Conservation (phyloP, 2,888 invertebrate genomes). For the Caenorhabditis sp. region DNA sequence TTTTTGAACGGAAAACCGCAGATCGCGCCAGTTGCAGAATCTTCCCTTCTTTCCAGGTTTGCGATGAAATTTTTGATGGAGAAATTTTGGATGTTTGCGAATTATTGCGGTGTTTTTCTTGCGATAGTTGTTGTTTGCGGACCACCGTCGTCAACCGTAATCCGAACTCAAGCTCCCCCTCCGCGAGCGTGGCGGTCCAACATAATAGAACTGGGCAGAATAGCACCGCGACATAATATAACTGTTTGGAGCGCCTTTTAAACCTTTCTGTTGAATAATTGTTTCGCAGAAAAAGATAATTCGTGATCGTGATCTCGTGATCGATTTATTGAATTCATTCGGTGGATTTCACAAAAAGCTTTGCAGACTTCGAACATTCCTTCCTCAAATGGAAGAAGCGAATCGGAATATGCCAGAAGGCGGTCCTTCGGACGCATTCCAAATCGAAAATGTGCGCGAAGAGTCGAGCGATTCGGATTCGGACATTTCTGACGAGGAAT, state of each 20-base stretch:
- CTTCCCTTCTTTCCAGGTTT: slow-evolving; percentile 35
- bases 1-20: slow-evolving; percentile 41
- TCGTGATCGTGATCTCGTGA: too few relatives aligned
- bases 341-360: neutral
- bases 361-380: slow-evolving; percentile 55
- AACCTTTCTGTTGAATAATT: neutral
- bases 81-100: neutral
- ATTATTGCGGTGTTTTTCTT: too few relatives aligned
- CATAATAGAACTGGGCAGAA: too few relatives aligned
- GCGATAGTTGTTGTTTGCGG: too few relatives aligned
- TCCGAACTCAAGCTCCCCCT: too few relatives aligned
- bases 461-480: slow-evolving; percentile 10
- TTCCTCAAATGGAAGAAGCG: slow-evolving; percentile 67
- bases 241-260: neutral
- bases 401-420: slow-evolving; percentile 54
- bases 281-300: neutral
- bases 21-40: slow-evolving; percentile 35
- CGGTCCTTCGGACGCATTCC: slow-evolving; percentile 16
- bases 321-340: too few relatives aligned
- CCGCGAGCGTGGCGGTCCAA: too few relatives aligned
- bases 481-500: slow-evolving; percentile 42
- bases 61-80: neutral
- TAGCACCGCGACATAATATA: too few relatives aligned
- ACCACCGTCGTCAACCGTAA: too few relatives aligned
- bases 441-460: slow-evolving; percentile 27